Percentiles rank a stretch among this genome's conserved stretches.
Evolutionary conservation across 2,797 vertebrate species (phyloP).

Genomic region (Tarsius wallacei): DNA sequence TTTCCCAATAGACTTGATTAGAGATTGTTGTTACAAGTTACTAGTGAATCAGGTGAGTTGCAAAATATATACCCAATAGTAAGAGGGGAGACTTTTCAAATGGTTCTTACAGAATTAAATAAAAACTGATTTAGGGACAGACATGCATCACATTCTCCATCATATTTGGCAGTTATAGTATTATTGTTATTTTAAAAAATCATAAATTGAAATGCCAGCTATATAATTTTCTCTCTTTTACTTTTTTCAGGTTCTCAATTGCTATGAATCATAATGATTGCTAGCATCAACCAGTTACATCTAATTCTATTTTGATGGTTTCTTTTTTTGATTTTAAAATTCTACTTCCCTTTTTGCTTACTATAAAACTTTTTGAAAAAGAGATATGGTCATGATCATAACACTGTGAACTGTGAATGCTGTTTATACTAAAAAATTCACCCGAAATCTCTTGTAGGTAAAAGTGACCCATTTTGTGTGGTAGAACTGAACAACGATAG

Average conservation of each 20-base stretch:
- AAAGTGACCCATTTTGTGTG: constrained; percentile 99
- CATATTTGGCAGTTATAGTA: constrained; percentile 50
- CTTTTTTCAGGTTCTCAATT: constrained; percentile 75
- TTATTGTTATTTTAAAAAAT: constrained; percentile 64
- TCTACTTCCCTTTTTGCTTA: neutral
- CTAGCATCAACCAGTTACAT: constrained; percentile 69
- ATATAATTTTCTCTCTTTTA: constrained; percentile 43
- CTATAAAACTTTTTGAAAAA: neutral
- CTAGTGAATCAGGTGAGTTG: constrained; percentile 39
- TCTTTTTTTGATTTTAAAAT: neutral
- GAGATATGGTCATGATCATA: neutral
- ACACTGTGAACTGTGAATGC: constrained; percentile 8
- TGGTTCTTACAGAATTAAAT: constrained; percentile 52
- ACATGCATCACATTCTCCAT: constrained; percentile 10
- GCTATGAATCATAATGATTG: constrained; percentile 49
- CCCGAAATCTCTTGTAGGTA: constrained; percentile 91
- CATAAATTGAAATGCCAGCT: constrained; percentile 68
- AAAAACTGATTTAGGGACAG: constrained; percentile 60
- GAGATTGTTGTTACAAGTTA: constrained; percentile 28
- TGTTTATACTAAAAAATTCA: constrained; percentile 50
- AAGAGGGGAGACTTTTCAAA: constrained; percentile 44
- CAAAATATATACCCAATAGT: constrained; percentile 32
- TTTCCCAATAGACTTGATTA: constrained; percentile 57
- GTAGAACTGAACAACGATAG: constrained; percentile 98
- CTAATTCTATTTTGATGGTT: constrained; percentile 55